Conservation (phyloP, 2,888 invertebrate genomes). For the Zaprionus bogoriensis region DNA sequence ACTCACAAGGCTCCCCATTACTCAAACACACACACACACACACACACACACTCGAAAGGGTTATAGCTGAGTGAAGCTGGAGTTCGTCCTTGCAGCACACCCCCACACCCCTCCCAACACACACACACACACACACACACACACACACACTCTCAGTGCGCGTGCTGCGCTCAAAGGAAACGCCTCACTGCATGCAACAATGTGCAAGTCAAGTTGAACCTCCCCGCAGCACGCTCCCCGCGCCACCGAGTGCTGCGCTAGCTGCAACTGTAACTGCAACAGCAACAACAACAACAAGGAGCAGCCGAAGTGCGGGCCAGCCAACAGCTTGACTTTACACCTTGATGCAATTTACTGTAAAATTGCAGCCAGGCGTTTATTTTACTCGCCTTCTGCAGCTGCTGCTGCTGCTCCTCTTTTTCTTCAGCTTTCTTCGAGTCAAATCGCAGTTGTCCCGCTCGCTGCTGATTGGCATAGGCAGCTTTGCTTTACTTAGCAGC, state of each 20-base stretch:
- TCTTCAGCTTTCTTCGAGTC: conserved; percentile 6
- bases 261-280: conserved; percentile 16
- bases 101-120: conserved; percentile 13
- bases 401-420: no score
- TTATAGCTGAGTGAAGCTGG: conserved; percentile 37
- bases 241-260: background rate
- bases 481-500: conserved; percentile 28
- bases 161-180: conserved; percentile 60
- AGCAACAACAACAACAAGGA: conserved; percentile 5
- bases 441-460: background rate
- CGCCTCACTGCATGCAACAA: conserved; percentile 68
- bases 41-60: conserved; percentile 20
- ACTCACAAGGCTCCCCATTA: conserved; percentile 56
- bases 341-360: conserved; percentile 71
- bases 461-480: conserved; percentile 46
- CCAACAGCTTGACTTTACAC: conserved; percentile 68
- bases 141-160: no score
- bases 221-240: conserved; percentile 24
- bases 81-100: conserved; percentile 12
- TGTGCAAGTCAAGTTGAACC: conserved; percentile 64
- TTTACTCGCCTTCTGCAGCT: conserved; percentile 29
- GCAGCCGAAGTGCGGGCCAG: conserved; percentile 7
- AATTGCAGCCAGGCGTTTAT: conserved; percentile 60
- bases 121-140: no score
- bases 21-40: conserved; percentile 27